phyloP scores from a whole-genome alignment of 2,888 invertebrate genomes.

The Eupithecia abbreviata region DNA sequence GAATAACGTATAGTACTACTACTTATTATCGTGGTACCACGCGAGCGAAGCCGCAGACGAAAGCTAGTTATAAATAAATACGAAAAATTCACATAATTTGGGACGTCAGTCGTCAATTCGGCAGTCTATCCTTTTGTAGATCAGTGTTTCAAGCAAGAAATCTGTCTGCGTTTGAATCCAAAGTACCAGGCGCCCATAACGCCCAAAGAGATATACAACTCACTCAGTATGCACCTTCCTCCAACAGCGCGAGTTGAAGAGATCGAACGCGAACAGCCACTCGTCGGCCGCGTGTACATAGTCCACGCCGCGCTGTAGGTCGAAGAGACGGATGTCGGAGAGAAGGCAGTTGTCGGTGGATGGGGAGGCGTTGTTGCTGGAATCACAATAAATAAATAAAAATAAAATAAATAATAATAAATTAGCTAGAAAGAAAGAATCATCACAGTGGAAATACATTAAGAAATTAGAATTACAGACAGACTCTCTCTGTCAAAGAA shows the following conservation, averaged over 20 bases:
- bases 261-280: slow-evolving; percentile 90
- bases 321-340: slow-evolving; percentile 90
- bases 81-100: too few relatives aligned
- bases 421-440: too few relatives aligned
- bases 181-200: not conserved
- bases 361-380: slow-evolving; percentile 64
- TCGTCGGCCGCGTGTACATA: slow-evolving; percentile 87
- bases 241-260: slow-evolving; percentile 89
- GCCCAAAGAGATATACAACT: slow-evolving; percentile 45
- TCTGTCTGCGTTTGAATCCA: not conserved
- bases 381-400: slow-evolving; percentile 24
- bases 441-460: too few relatives aligned
- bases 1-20: too few relatives aligned
- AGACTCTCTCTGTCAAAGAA: too few relatives aligned
- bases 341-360: slow-evolving; percentile 87
- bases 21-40: too few relatives aligned
- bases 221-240: slow-evolving; percentile 70
- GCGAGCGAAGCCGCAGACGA: too few relatives aligned
- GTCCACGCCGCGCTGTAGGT: slow-evolving; percentile 88
- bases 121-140: too few relatives aligned
- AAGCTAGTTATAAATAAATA: too few relatives aligned
- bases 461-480: too few relatives aligned
- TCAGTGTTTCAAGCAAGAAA: not conserved
- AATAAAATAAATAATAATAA: not conserved
- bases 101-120: too few relatives aligned